Evolutionary conservation across 2,113 vertebrate species (phyloP), one percentile per base, ranked within the genome.

Genomic region (Lamprologus tigripictilis): DNA sequence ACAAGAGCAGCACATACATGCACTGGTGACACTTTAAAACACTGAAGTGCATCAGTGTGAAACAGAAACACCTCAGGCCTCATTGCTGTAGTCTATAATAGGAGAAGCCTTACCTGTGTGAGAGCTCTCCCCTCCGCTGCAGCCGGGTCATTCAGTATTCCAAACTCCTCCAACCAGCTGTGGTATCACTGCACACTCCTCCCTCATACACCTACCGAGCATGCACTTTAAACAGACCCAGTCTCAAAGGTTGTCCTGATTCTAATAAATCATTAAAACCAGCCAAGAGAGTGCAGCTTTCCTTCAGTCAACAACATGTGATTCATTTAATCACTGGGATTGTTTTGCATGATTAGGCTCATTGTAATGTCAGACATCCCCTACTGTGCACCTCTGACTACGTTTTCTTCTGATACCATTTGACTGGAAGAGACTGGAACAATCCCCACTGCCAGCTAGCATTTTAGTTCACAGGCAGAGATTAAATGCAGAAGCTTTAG

Each of bases 231-330:
- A 84, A 92, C 85, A 84, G 68, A 73, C 8, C 26, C 6, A 21
- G 47, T 17, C 82, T 86, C 92, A 92, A 94, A 94, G 94, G 91
- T 93, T 45, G 66, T 47, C 33, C 33, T 19, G 63, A 13, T 17
- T 81, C 17, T 12, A 42, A 90, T 86, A 53, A 92, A 88, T 89
- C 73, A 90, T 45, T 90, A 86, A 54, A 90, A 40, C 12, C 13
- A 21, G 31, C 4, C 6, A 5, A 81, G 7, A 45, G 73, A 68
- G 73, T 2, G 63, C 55, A 63, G 89, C 45, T 66, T 81, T 47
- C 33, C 79, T 35, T 28, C 35, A 23, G 79, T 61, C 54, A 88
- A 92, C 90, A 89, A 19, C 88, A 81, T 5, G 68, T 81, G 21
- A 53, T 5, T 6, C 16, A 1, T 8, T 51, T 66, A 81, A 37